phyloP scores from a whole-genome alignment of 2,888 invertebrate genomes.

The Cephus nigrinus region DNA sequence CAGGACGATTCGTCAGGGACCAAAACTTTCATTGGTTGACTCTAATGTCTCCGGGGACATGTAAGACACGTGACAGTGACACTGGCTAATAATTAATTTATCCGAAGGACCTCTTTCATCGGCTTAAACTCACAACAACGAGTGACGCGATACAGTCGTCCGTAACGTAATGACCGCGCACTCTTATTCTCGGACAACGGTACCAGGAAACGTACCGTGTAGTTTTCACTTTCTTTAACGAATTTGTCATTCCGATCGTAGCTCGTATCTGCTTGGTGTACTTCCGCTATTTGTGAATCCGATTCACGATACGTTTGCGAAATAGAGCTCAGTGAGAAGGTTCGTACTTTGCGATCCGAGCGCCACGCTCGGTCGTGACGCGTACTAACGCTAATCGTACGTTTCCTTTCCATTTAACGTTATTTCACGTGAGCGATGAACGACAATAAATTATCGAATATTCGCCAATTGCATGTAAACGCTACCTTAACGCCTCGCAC shows the following conservation, averaged over 20 bases:
- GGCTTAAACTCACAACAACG: background rate
- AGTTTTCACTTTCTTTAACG: slow-evolving; percentile 33
- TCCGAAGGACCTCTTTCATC: background rate
- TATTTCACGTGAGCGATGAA: background rate
- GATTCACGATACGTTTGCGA: background rate
- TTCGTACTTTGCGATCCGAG: background rate
- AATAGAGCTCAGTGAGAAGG: background rate
- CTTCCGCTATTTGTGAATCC: background rate
- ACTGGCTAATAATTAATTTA: background rate
- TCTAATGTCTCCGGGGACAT: background rate
- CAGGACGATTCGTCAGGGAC: background rate
- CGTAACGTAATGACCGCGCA: background rate
- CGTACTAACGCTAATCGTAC: background rate
- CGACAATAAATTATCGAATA: background rate
- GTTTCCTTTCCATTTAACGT: background rate
- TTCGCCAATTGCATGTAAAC: background rate
- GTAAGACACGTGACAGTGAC: background rate
- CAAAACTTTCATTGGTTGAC: background rate
- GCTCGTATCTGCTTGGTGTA: background rate
- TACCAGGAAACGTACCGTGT: background rate
- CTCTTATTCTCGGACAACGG: background rate
- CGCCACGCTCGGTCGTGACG: background rate
- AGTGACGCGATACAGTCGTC: background rate
- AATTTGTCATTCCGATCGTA: slow-evolving; percentile 14
- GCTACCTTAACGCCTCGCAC: background rate